A percentile compares a stretch with the other conserved stretches of the same genome.
These are phyloP conservation scores for Lepidurus packardi DNA, from an alignment of 1,140 invertebrate species.

Conservation along the genomic window DNA sequence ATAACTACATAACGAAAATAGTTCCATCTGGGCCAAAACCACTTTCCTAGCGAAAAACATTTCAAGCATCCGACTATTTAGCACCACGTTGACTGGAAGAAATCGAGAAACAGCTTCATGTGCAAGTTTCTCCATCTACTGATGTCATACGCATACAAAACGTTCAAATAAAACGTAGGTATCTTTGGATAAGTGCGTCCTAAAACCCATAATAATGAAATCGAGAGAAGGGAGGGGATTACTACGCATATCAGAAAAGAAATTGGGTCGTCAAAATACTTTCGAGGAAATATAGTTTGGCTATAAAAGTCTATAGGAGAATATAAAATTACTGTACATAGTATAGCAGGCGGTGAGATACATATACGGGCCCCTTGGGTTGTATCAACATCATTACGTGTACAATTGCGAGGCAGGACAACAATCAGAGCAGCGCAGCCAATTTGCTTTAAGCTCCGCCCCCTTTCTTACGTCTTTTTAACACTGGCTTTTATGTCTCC, in stretches of 20 bases:
- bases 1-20: too few relatives aligned
- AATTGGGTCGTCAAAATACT: neutral
- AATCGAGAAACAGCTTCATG: too few relatives aligned
- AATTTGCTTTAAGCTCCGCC: neutral
- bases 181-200: neutral
- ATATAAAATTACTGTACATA: neutral
- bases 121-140: too few relatives aligned
- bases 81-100: too few relatives aligned
- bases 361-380: neutral
- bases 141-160: neutral
- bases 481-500: neutral
- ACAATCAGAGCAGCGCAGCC: neutral
- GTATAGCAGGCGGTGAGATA: neutral
- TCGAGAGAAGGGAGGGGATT: neutral
- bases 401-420: neutral
- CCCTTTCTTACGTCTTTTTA: neutral
- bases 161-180: neutral
- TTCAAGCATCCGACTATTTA: too few relatives aligned
- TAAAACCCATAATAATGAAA: neutral
- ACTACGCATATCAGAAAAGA: neutral
- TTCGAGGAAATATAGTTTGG: neutral
- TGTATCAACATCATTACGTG: conserved; percentile 8
- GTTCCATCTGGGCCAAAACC: too few relatives aligned
- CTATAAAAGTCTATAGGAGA: neutral
- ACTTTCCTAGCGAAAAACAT: too few relatives aligned